phyloP scores from a whole-genome alignment of 2,888 invertebrate species.

The Pedicia rivosa region DNA sequence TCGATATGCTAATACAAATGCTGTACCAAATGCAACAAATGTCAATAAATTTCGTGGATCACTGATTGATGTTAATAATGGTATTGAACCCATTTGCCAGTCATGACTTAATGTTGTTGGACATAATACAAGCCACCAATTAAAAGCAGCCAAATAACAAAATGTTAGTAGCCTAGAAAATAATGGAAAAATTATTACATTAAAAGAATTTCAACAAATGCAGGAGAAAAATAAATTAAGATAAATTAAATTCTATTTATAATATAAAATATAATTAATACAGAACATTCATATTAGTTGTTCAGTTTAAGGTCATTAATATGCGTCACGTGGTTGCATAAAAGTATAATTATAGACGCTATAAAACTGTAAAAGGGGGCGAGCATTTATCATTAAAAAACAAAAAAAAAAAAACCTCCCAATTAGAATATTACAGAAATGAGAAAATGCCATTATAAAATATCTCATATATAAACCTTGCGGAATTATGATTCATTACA shows the following conservation, averaged over 20 bases:
- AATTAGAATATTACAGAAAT: too few relatives aligned
- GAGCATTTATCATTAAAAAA: too few relatives aligned
- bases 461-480: too few relatives aligned
- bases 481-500: too few relatives aligned
- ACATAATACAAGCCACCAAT: conserved; percentile 68
- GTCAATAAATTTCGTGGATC: conserved; percentile 62
- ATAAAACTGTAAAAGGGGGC: too few relatives aligned
- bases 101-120: conserved; percentile 69
- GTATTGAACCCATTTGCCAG: conserved; percentile 82
- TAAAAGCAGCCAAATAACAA: conserved; percentile 66
- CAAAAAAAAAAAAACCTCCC: too few relatives aligned
- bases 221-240: too few relatives aligned
- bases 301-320: neutral
- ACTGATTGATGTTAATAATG: conserved; percentile 50
- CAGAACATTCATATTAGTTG: too few relatives aligned
- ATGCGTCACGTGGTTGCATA: neutral
- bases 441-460: too few relatives aligned
- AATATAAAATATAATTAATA: too few relatives aligned
- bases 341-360: neutral
- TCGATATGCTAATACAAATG: conserved; percentile 42
- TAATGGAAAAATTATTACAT: neutral
- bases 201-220: too few relatives aligned
- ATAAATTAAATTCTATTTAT: too few relatives aligned
- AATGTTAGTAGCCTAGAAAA: conserved; percentile 56
- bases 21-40: conserved; percentile 44